Conservation (phyloP, 2,888 invertebrate species). For the Cephalotes varians region DNA sequence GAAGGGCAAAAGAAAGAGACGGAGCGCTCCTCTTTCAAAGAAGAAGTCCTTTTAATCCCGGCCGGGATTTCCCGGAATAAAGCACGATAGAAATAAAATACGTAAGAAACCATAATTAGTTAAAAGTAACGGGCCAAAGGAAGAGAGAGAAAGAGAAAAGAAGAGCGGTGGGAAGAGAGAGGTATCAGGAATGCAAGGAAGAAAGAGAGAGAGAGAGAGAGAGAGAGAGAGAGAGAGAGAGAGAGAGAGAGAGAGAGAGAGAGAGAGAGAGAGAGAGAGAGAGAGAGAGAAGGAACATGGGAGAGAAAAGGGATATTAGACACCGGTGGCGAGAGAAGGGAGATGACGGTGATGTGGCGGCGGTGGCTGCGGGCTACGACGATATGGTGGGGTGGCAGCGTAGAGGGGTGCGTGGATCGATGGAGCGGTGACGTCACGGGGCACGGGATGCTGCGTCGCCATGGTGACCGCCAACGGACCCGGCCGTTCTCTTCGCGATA, state of each 20-base stretch:
- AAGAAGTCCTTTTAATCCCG: conserved; percentile 31
- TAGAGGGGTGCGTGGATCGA: conserved; percentile 82
- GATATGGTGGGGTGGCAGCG: conserved; percentile 60
- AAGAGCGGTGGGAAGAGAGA: background rate
- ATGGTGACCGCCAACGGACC: conserved; percentile 86
- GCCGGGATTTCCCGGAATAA: conserved; percentile 43
- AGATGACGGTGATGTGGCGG: conserved; percentile 1
- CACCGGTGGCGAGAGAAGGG: background rate
- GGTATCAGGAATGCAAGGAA: background rate
- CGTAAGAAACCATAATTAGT: conserved; percentile 52
- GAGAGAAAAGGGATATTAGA: background rate
- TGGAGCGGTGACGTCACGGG: conserved; percentile 85
- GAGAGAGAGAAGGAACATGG: too few relatives aligned
- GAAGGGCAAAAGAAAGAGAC: background rate
- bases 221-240: too few relatives aligned
- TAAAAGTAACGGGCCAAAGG: conserved; percentile 37
- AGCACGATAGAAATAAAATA: conserved; percentile 49
- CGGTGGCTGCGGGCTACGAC: conserved; percentile 53
- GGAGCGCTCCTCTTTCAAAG: background rate
- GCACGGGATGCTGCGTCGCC: conserved; percentile 85
- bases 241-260: too few relatives aligned
- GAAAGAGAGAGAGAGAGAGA: conserved; percentile 13
- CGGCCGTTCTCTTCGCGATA: conserved; percentile 77
- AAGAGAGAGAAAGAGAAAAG: background rate
- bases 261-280: background rate